Evolutionary conservation across 2,797 vertebrate genomes (phyloP).

Genomic region (Acrocephalus scirpaceus): DNA sequence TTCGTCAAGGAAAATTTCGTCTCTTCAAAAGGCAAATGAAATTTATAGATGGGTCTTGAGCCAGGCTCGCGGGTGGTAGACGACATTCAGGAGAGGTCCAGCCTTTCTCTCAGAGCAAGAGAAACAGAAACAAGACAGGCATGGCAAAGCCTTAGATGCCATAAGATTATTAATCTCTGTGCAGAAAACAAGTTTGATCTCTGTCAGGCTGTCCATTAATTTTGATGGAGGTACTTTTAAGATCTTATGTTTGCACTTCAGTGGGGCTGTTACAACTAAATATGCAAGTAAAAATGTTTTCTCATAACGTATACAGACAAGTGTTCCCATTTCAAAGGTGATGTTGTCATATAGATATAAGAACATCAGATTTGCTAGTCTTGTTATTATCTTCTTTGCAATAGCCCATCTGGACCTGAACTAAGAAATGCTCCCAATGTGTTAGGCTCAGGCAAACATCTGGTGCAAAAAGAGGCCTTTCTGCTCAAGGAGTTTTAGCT

Average conservation of each 20-base stretch:
- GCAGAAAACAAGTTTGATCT: constrained; percentile 33
- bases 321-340: constrained; percentile 36
- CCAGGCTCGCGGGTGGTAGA: not conserved
- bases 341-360: not conserved
- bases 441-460: constrained; percentile 53
- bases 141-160: not conserved
- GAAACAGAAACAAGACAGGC: constrained; percentile 12
- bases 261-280: not conserved
- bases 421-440: constrained; percentile 23
- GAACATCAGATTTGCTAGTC: constrained; percentile 7
- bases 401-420: constrained; percentile 41
- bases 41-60: constrained; percentile 65
- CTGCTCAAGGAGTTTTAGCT: constrained; percentile 28
- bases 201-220: constrained; percentile 64
- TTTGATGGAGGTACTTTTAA: constrained; percentile 40
- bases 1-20: constrained; percentile 73
- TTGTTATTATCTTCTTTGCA: constrained; percentile 56
- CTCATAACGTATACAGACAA: not conserved
- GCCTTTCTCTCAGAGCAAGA: not conserved
- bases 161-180: not conserved
- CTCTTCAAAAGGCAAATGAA: constrained; percentile 55
- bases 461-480: constrained; percentile 29
- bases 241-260: not conserved
- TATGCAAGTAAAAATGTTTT: not conserved
- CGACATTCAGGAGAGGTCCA: not conserved